A percentile compares a stretch with the other conserved stretches of the same genome.
These are phyloP conservation scores for Spodoptera exigua DNA, from an alignment of 2,888 invertebrate genomes.

Conservation along the genomic window DNA sequence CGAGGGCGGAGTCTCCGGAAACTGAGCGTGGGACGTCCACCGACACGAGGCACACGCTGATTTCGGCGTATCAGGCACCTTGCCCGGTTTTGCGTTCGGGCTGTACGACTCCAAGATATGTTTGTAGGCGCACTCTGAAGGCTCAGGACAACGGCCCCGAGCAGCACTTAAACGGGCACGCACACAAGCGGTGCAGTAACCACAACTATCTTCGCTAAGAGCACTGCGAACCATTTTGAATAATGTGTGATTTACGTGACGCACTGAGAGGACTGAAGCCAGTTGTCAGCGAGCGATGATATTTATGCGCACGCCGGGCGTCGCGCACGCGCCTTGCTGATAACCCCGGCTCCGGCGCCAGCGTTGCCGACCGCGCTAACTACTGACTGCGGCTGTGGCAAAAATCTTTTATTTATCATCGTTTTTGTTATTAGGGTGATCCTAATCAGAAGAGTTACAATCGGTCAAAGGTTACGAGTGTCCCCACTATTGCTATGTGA, in stretches of 20 bases:
- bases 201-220: constrained; percentile 80
- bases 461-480: constrained; percentile 13
- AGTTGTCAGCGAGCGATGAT: constrained; percentile 64
- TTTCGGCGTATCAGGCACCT: constrained; percentile 73
- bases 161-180: constrained; percentile 80
- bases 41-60: constrained; percentile 81
- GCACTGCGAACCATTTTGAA: constrained; percentile 78
- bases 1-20: constrained; percentile 84
- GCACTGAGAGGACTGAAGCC: constrained; percentile 74
- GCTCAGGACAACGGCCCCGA: constrained; percentile 81
- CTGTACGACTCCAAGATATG: constrained; percentile 85
- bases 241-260: constrained; percentile 51
- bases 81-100: constrained; percentile 65
- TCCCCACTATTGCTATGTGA: constrained; percentile 18
- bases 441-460: constrained; percentile 29
- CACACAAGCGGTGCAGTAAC: constrained; percentile 85
- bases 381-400: constrained; percentile 46
- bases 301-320: constrained; percentile 80
- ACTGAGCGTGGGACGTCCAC: constrained; percentile 86
- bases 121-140: constrained; percentile 85
- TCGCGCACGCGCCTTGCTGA: constrained; percentile 85
- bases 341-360: constrained; percentile 84
- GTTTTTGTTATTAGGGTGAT: constrained; percentile 8
- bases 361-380: constrained; percentile 61
- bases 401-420: constrained; percentile 33